Evolutionary conservation across 1,140 invertebrate species (phyloP), one percentile per base, ranked within the genome.

Genomic region (Brachionus angularis): DNA sequence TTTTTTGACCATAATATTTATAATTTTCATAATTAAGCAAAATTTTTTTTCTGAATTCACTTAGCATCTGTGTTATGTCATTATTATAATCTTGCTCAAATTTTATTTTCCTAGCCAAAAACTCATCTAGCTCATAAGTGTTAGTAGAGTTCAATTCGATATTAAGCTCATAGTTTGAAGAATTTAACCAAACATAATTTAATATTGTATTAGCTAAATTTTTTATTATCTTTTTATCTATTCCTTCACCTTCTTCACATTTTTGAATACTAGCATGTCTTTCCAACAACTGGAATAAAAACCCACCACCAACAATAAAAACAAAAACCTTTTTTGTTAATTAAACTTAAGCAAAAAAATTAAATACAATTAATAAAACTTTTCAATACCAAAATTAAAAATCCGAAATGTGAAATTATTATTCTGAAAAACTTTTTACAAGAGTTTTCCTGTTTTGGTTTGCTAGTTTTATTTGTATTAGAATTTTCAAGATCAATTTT

Each of bases 251-350:
- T 44, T 71, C 52, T 34, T 72, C 50, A 31, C 53, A 62, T 25
- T 72, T 62, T 49, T 78, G 69, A 79, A 81, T 31, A 84, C 88
- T 77, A 85, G 85, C 77, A 84, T 87, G 83, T 34, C 88, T 89
- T 83, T 96, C 92, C 42, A 94, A 89, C 21, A 89, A 88, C 42
- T 93, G 84, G 78, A 96, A 96, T 75, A 95, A 89, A 76, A 96
- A 90, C 33, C 91, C 93, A 8, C 93, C 93, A 50, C 89, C 87
- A 44, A 94, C 88, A 14, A 89, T 91, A 79, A 96, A 96, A 8
- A 90, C 88, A 44, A 96, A 88, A 14, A 50, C 47, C 62, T 47
- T 25, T 16, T n/a, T n/a, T n/a, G n/a, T n/a, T n/a, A n/a, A n/a
- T n/a, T n/a, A n/a, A n/a, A n/a, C n/a, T n/a, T n/a, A n/a, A n/a